Percentiles rank a stretch among this genome's conserved stretches.
These are phyloP conservation scores for Bergia puertoricense DNA, from an alignment of 92 coral and sea anemone genomes.

Conservation along the genomic window DNA sequence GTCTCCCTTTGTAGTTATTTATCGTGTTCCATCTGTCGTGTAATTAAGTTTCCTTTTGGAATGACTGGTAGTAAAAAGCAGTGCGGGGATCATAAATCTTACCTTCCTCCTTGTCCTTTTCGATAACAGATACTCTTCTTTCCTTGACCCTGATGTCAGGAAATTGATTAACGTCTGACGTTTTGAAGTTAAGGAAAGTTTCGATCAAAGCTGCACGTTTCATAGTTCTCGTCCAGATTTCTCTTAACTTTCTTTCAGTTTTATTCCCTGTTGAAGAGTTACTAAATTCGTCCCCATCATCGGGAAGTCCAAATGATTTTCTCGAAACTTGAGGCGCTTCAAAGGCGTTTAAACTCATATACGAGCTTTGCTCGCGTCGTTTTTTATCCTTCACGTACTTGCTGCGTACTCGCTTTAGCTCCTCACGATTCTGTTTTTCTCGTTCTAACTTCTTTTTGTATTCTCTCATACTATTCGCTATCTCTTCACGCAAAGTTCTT, in stretches of 20 bases:
- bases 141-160: conserved; percentile 70
- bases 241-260: conserved; percentile 61
- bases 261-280: conserved; percentile 54
- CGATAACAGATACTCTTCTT: background rate
- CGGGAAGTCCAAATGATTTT: conserved; percentile 85
- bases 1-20: too few species aligned
- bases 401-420: conserved; percentile 79
- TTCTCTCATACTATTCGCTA: conserved; percentile 73
- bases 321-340: conserved; percentile 90
- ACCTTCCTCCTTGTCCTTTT: background rate
- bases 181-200: conserved; percentile 49
- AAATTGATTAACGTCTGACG: conserved; percentile 32
- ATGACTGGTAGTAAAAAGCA: too few species aligned
- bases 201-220: conserved; percentile 71
- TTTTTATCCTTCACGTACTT: conserved; percentile 72
- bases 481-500: conserved; percentile 72
- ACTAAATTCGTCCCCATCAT: conserved; percentile 84
- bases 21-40: too few species aligned
- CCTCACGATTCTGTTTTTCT: conserved; percentile 81
- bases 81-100: background rate
- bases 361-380: conserved; percentile 60
- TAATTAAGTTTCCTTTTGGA: too few species aligned
- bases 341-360: conserved; percentile 76
- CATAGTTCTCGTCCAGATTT: conserved; percentile 73
- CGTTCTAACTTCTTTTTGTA: conserved; percentile 64